Evolutionary conservation across 2,888 invertebrate genomes (phyloP).

Genomic region (Melieria crassipennis): DNA sequence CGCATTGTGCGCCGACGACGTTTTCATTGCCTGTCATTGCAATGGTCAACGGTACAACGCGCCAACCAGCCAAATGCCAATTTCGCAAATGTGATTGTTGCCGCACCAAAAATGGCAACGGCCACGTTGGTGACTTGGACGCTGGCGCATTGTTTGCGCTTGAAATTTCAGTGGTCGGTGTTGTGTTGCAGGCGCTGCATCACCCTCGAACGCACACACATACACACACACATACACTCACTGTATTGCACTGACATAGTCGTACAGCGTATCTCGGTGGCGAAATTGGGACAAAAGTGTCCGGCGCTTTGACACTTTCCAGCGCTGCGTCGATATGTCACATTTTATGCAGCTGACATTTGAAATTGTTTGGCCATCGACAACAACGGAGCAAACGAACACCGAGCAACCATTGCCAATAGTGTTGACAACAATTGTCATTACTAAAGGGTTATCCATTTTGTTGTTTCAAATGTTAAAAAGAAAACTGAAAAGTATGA

Average conservation of each 20-base stretch:
- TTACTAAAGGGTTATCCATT: too few species aligned
- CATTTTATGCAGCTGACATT: slow-evolving; percentile 6
- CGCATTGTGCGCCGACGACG: too few species aligned
- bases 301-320: slow-evolving; percentile 19
- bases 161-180: not conserved
- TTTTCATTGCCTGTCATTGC: not conserved
- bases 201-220: not conserved
- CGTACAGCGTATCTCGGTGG: not conserved
- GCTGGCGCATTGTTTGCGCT: not conserved
- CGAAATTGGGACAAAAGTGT: slow-evolving; percentile 21
- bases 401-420: not conserved
- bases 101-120: slow-evolving; percentile 29
- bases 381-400: too few species aligned
- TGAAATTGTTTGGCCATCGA: too few species aligned
- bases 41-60: not conserved
- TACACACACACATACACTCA: not conserved
- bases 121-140: not conserved
- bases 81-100: slow-evolving; percentile 37
- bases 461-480: too few species aligned
- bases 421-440: not conserved
- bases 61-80: slow-evolving; percentile 25
- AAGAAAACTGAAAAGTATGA: too few species aligned
- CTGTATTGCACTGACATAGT: not conserved
- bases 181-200: not conserved
- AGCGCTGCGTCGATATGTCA: slow-evolving; percentile 23